phyloP scores from a whole-genome alignment of 2,888 invertebrate genomes.

The Alitta virens region DNA sequence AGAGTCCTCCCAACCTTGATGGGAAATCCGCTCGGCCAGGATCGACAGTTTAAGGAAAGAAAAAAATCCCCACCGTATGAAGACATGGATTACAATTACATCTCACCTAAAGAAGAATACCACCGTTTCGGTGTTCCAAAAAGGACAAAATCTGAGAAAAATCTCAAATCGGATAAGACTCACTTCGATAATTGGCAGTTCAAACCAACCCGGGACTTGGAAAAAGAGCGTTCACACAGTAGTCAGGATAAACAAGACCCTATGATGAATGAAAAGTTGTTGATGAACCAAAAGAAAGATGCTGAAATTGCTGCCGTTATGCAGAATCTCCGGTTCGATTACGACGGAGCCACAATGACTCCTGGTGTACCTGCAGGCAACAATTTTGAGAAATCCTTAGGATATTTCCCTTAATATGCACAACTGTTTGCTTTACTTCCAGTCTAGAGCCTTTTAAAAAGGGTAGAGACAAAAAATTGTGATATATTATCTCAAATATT shows the following conservation, averaged over 20 bases:
- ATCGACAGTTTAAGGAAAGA: background rate
- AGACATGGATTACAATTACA: too few relatives aligned
- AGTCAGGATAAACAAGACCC: conserved; percentile 8
- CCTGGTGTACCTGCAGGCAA: conserved; percentile 20
- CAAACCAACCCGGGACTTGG: background rate
- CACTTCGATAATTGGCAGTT: conserved; percentile 19
- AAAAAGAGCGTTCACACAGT: background rate
- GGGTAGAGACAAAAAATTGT: too few relatives aligned
- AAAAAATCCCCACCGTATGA: background rate
- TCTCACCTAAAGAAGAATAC: too few relatives aligned
- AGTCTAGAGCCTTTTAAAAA: too few relatives aligned
- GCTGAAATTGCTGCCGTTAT: conserved; percentile 28
- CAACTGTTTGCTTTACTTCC: background rate
- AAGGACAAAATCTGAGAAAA: background rate
- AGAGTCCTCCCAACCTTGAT: conserved; percentile 22
- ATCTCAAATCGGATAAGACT: background rate
- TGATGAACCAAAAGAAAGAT: conserved; percentile 26
- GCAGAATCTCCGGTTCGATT: conserved; percentile 23
- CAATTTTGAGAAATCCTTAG: conserved; percentile 27
- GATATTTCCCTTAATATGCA: conserved; percentile 23
- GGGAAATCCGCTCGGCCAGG: too few relatives aligned
- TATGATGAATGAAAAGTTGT: conserved; percentile 16
- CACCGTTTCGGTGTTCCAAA: too few relatives aligned
- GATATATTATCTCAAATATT: too few relatives aligned
- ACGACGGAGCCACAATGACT: conserved; percentile 14